Evolutionary conservation across 2,797 vertebrate species (phyloP).

Genomic region (Lophura swinhoii): DNA sequence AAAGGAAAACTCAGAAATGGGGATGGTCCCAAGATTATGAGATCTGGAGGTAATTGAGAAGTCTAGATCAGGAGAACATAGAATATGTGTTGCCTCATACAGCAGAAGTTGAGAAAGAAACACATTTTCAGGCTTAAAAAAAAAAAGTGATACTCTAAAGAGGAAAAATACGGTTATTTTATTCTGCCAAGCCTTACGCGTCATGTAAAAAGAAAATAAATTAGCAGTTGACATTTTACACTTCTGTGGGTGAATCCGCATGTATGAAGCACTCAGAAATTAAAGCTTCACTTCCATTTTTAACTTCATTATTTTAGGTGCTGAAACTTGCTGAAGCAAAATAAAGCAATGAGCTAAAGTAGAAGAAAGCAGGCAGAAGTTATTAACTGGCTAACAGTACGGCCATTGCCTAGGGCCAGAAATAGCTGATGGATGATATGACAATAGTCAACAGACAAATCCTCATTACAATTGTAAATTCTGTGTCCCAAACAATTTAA

Average conservation of each 20-base stretch:
- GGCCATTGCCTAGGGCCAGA: constrained; percentile 33
- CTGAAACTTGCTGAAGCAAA: constrained; percentile 32
- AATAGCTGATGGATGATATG: constrained; percentile 50
- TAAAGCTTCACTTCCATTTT: constrained; percentile 46
- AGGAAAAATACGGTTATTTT: not conserved
- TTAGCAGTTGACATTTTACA: not conserved
- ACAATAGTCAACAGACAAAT: constrained; percentile 62
- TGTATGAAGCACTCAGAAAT: constrained; percentile 14
- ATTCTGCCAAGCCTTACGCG: not conserved
- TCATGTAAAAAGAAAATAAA: constrained; percentile 22
- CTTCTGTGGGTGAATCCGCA: not conserved
- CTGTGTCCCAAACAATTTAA: constrained; percentile 38
- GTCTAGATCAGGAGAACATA: not conserved
- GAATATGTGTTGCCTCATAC: not conserved
- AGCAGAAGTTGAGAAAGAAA: not conserved
- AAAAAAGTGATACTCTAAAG: not conserved
- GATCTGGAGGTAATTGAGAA: not conserved
- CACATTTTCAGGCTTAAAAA: not conserved
- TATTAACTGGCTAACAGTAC: constrained; percentile 48
- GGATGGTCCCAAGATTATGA: not conserved
- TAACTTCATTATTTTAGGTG: constrained; percentile 33
- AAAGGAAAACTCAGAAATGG: not conserved
- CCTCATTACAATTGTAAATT: constrained; percentile 69
- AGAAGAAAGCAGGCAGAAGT: constrained; percentile 48
- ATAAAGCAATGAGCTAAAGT: constrained; percentile 30